Base-by-base conservation (phyloP, 92 coral and sea anemone genomes). In the Pocillopora meandrina region DNA sequence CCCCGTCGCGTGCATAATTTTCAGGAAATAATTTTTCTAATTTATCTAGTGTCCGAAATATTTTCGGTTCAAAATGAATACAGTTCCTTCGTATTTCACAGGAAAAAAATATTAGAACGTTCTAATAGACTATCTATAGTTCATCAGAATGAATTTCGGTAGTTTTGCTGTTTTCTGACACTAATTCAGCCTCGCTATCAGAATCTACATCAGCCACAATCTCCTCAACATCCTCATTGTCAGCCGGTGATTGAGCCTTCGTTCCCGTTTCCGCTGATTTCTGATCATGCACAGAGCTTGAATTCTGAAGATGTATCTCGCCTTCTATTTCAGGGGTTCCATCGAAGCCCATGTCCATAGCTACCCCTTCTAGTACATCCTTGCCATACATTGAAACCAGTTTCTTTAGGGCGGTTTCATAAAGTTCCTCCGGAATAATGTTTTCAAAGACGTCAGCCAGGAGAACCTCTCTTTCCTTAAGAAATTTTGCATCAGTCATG, bases 391-490 rank as follows among this genome's bases (percentile, higher is more conserved):
- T 88, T 74, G 90, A 89, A 69, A 84, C 76, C 65, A 95, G 87
- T 31, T 92, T 93, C 49, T 74, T 78, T 57, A 97, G 86, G 63
- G 92, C 83, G n/a, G 80, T 81, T 60, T 77, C 83, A 69, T 85
- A 95, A 34, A 91, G 89, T 55, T 87, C 90, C 55, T 97, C 99
- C 47, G 95, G 97, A 10, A 97, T 98, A 36, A 90, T 79, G 66
- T 80, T 78, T 68, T 97, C 98, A 59, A 97, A 82, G 79, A 94
- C 90, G 56, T 97, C 98, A 52, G 99, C 97, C 35, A 97, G 71
- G 23, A 97, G 95, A 89, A 95, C 92, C 77, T 94, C 98, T 79
- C 87, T 92, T 75, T 97, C 98, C 63, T 81, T 88, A 47, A 88
- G 74, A 65, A 86, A 82, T 5, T 82, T 83, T 47, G 81, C 80